Base-by-base conservation (phyloP, 2,797 vertebrate genomes). In the Arctocebus calabarensis region DNA sequence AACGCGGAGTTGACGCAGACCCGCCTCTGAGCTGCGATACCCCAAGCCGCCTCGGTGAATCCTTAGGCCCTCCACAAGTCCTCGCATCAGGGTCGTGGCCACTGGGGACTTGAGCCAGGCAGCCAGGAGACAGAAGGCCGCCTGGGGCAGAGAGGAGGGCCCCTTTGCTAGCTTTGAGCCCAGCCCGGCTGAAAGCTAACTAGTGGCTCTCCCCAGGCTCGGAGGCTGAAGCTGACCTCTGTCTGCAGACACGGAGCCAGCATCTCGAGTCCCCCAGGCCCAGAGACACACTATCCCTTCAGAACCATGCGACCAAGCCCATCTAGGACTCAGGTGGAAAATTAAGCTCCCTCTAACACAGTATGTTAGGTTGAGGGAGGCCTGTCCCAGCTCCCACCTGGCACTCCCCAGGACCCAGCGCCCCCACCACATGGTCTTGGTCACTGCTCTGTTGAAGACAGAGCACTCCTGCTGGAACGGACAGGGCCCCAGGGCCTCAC, bases 401-500 rank as follows among this genome's bases (percentile, higher is more conserved):
- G 14, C 37, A 19, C 48, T 9, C 14, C 20, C 16, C 11, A 40
- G 23, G 59, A 66, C 48, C 81, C 4, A n/a, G n/a, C 77, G 59
- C 34, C 23, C 55, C 34, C 77, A 37, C 22, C 0, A 0, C 0
- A 19, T 23, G 10, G n/a, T 7, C 62, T 6, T 45, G 8, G 8
- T 37, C 77, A 4, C 43, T 40, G 55, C 45, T 70, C 48, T 62
- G 11, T 70, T 66, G 19, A 22, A 34, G 40, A 75, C 57, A 32
- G 40, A 45, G 17, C 7, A 11, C 13, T 17, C 22, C 37, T 83
- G 64, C 17, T 40, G 29, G 48, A 66, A 13, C 34, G n/a, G 34
- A 74, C 14, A 22, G 45, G 11, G 11, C 29, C 59, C 9, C 2
- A 3, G 71, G 62, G 62, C 40, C 27, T 3, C 3, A 2, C 78